Evolutionary conservation across 2,113 vertebrate species (phyloP), one percentile per base, ranked within the genome.

Genomic region (Hoplias malabaricus): DNA sequence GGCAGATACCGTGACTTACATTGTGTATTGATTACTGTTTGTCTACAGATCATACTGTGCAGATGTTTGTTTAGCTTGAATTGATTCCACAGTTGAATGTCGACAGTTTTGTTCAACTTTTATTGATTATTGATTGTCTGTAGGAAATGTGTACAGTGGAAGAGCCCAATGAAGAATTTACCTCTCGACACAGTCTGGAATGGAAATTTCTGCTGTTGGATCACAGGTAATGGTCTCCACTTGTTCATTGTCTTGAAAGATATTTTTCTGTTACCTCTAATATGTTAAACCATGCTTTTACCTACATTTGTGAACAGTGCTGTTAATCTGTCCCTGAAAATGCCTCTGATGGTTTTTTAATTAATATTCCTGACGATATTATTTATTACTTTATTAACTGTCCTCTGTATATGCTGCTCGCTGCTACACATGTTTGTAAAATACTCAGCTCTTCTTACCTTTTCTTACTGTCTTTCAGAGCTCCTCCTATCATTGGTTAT

Each of bases 121-220:
- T 31, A 43, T 38, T 54, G 59, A 65, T 61, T 46, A 53, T 59
- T 62, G 48, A 43, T 48, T 78, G 34, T 67, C 63, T 34, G 36
- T 86, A 99, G 97, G 97, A 99, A 93, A 97, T 99, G 96, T 98
- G 97, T 88, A 96, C 94, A 85, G 94, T 98, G 85, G 96, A 98
- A 90, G 96, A 98, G 85, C 94, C 95, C 23, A 96, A 96, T 79
- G 97, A 98, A 88, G 96, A 99, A 84, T 98, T 99, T 89, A 99
- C 96, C 81, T 99, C 97, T 83, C 94, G 97, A 88, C 96, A 99
- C 89, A 99, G 97, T 90, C 95, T 99, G 90, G 97, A 98, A 88
- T 99, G 97, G 97, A 99, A 99, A 82, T 99, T 98, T 87, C 94
- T 99, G 70, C 96, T 99, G 88, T 92, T 99, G 88, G 97, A 99